phyloP scores from a whole-genome alignment of 1,140 invertebrate genomes.

The Cyclina sinensis region DNA sequence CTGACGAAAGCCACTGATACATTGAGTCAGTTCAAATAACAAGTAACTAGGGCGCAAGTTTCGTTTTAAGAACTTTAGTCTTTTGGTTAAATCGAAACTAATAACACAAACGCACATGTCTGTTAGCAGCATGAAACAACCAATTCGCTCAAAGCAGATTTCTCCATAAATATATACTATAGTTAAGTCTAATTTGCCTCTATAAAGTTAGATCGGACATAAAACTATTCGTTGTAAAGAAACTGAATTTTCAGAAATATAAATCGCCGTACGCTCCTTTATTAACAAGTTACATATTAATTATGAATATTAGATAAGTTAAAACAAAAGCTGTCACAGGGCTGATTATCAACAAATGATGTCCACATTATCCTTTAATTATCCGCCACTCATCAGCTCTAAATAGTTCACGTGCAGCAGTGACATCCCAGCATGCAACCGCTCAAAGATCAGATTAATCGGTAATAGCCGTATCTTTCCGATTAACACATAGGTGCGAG shows the following conservation, averaged over 20 bases:
- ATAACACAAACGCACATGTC: too few relatives aligned
- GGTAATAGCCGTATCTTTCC: conserved; percentile 54
- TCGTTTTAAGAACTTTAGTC: too few relatives aligned
- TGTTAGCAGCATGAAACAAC: too few relatives aligned
- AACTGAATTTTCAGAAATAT: background rate
- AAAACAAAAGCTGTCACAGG: conserved; percentile 18
- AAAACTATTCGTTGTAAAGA: too few relatives aligned
- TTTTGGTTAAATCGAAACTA: too few relatives aligned
- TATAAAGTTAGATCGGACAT: too few relatives aligned
- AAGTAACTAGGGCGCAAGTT: too few relatives aligned
- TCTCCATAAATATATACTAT: background rate
- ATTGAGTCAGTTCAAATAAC: too few relatives aligned
- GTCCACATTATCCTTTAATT: conserved; percentile 3
- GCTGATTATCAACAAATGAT: conserved; percentile 28
- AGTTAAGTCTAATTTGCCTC: background rate
- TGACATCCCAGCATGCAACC: conserved; percentile 33
- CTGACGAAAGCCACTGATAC: too few relatives aligned
- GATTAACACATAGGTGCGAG: conserved; percentile 60
- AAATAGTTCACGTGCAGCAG: background rate
- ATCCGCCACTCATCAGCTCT: background rate
- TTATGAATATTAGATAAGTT: too few relatives aligned
- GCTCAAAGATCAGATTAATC: background rate
- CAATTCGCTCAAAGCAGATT: too few relatives aligned
- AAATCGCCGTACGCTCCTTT: background rate
- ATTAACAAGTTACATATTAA: background rate